phyloP scores from a whole-genome alignment of 1,140 invertebrate species.

The Monomorium pharaonis region DNA sequence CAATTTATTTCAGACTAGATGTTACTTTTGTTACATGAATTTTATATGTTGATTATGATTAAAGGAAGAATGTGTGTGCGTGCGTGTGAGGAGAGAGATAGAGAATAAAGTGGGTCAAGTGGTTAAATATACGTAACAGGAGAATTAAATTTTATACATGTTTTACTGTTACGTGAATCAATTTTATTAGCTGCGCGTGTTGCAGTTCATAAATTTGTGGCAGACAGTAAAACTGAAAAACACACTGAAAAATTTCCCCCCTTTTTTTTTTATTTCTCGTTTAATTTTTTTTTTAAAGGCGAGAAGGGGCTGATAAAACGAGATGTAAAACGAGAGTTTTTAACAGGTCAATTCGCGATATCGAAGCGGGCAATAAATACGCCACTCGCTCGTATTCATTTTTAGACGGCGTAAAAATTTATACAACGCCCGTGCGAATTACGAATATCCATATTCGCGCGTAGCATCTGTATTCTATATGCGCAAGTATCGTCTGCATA shows the following conservation, averaged over 20 bases:
- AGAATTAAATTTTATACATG: neutral
- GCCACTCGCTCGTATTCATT: neutral
- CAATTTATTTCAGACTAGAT: neutral
- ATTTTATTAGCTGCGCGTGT: neutral
- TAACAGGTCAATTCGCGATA: neutral
- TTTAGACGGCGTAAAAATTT: constrained; percentile 44
- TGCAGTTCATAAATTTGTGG: neutral
- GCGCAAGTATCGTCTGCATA: constrained; percentile 30
- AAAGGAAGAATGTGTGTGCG: too few species aligned
- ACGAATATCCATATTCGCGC: constrained; percentile 31
- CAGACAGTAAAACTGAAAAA: neutral
- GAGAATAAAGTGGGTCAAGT: constrained; percentile 2
- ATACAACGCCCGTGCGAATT: constrained; percentile 16
- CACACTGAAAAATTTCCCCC: neutral
- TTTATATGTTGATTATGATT: neutral
- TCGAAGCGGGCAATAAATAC: constrained; percentile 15
- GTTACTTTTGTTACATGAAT: neutral
- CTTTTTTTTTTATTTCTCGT: neutral
- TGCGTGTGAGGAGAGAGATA: neutral
- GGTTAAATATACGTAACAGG: neutral
- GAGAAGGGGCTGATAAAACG: neutral
- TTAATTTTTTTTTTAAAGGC: neutral
- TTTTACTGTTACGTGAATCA: neutral
- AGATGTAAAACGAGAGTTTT: neutral
- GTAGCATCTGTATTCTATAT: neutral